Evolutionary conservation across 2,888 invertebrate genomes (phyloP), one percentile per base, ranked within the genome.

Genomic region (Philereme transversata): DNA sequence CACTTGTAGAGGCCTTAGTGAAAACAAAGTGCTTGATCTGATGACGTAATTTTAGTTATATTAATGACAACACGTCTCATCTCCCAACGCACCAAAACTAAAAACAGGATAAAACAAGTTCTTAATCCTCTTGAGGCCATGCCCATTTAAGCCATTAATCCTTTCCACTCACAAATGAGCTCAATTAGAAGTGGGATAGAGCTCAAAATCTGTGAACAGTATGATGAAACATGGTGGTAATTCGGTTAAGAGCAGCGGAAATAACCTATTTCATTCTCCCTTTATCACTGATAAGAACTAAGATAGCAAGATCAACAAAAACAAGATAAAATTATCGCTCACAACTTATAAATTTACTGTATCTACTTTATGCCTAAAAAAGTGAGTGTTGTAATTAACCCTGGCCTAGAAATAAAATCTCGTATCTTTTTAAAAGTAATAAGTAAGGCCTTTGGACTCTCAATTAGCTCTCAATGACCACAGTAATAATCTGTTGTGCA

Each of bases 381-480:
- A 36, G 52, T 11, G 33, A 7, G 10, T 45, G 44, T 41, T 33
- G 52, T 44, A 52, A 36, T 45, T 35, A 5, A 35, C 52, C 52
- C n/a, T 52, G 52, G 35, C 44, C 44, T 52, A 52, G 44, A 45
- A 43, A 40, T 43, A 5, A 40, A 35, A 48, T 55, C 35, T n/a
- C n/a, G n/a, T 55, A 45, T 45, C 45, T 45, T 22, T 7, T 6
- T 22, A 7, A 10, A 10, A 11, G n/a, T 5, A 10, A 43, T 3
- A 11, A 45, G 5, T 9, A 5, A 44, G 57, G 47, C 51, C 62
- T 62, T 62, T 62, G 55, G 58, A 62, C 62, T 62, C 33, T 55
- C 51, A 58, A 57, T 62, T 54, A 51, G 38, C 47, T 62, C 50
- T 47, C 62, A 58, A 51, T 58, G 54, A 22, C 6, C 41, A 40